A percentile compares a stretch with the other conserved stretches of the same genome.
phyloP scores from a whole-genome alignment of 1,140 invertebrate genomes.

The Cylas formicarius region DNA sequence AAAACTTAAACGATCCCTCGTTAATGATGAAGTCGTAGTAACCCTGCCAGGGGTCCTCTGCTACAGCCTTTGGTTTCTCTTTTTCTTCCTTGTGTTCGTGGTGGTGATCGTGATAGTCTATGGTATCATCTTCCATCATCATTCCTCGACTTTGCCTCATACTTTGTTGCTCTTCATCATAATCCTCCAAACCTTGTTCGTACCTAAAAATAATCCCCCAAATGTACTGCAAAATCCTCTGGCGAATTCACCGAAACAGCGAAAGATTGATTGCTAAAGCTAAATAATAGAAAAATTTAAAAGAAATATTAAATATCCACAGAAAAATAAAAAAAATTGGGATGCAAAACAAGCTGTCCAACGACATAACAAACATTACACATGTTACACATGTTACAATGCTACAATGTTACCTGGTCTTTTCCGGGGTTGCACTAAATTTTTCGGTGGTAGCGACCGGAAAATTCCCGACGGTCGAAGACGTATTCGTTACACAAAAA shows the following conservation, averaged over 20 bases:
- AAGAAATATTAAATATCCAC: neutral
- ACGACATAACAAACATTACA: too few species aligned
- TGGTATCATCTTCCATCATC: conserved; percentile 29
- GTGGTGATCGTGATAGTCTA: conserved; percentile 36
- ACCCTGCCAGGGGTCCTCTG: conserved; percentile 60
- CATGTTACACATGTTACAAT: too few species aligned
- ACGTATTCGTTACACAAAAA: conserved; percentile 2
- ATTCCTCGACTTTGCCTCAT: conserved; percentile 33
- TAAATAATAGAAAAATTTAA: neutral
- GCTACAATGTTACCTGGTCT: too few species aligned
- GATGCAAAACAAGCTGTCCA: too few species aligned
- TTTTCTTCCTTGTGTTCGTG: conserved; percentile 34
- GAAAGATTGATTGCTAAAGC: too few species aligned
- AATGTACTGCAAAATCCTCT: neutral
- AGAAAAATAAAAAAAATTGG: too few species aligned
- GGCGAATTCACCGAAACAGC: too few species aligned
- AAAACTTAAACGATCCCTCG: conserved; percentile 79
- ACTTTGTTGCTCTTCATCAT: conserved; percentile 30
- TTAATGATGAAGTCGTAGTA: conserved; percentile 81
- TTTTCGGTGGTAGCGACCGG: conserved; percentile 8
- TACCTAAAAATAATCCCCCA: too few species aligned
- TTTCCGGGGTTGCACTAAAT: too few species aligned
- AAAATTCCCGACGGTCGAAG: conserved; percentile 1
- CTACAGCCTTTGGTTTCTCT: conserved; percentile 41
- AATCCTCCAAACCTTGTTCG: conserved; percentile 35